phyloP scores from a whole-genome alignment of 2,888 invertebrate species.

The Mycalesis mineus region DNA sequence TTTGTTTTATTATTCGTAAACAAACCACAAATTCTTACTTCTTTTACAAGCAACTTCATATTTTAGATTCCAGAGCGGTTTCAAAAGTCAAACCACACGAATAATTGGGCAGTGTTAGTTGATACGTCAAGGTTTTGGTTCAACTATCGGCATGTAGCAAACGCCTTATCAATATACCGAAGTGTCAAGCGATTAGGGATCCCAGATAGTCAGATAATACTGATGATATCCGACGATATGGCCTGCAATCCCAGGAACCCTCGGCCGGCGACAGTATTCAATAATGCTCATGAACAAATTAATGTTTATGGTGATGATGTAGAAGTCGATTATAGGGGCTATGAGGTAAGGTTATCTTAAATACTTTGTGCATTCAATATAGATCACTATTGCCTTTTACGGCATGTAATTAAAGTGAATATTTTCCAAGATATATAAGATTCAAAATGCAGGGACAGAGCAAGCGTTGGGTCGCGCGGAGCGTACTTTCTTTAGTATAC shows the following conservation, averaged over 20 bases:
- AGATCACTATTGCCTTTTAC: too few relatives aligned
- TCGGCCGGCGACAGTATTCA: conserved; percentile 97
- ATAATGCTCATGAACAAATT: conserved; percentile 97
- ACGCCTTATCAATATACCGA: conserved; percentile 97
- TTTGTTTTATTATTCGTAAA: background rate
- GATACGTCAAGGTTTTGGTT: conserved; percentile 99
- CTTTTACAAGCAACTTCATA: background rate
- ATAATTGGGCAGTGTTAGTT: conserved; percentile 99
- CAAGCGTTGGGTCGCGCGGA: too few relatives aligned
- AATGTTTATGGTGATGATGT: conserved; percentile 99
- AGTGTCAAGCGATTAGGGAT: conserved; percentile 99
- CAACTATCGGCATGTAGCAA: conserved; percentile 99
- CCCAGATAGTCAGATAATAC: conserved; percentile 98
- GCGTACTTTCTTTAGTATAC: too few relatives aligned
- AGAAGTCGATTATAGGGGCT: conserved; percentile 98
- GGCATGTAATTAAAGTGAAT: too few relatives aligned
- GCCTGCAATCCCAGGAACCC: conserved; percentile 99
- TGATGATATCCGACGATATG: conserved; percentile 99
- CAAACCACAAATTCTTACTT: background rate
- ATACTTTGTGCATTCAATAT: too few relatives aligned
- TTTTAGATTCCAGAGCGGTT: conserved; percentile 74
- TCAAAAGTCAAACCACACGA: conserved; percentile 88
- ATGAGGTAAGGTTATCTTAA: conserved; percentile 82
- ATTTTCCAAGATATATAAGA: too few relatives aligned
- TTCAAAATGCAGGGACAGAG: too few relatives aligned